phyloP scores from a whole-genome alignment of 2,113 vertebrate species.

The Ia io region DNA sequence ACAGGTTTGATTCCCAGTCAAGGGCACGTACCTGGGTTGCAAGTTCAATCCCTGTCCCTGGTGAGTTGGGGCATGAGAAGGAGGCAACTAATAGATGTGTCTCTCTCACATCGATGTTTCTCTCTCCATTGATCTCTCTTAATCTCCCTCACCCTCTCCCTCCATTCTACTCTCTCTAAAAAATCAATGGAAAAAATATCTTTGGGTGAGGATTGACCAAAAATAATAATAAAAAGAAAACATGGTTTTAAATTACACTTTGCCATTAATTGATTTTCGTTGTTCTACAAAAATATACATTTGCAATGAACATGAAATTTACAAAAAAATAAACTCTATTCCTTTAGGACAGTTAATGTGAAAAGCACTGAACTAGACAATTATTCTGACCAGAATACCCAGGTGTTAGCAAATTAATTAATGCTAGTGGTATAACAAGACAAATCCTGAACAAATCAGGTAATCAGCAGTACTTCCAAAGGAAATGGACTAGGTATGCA shows the following conservation, averaged over 20 bases:
- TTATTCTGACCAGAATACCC: background rate
- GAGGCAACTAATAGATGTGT: background rate
- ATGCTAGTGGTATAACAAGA: background rate
- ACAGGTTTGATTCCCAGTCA: background rate
- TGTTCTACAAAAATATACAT: background rate
- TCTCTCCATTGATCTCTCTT: background rate
- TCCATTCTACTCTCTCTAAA: background rate
- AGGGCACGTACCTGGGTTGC: background rate
- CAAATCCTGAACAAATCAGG: background rate
- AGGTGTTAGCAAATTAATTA: slow-evolving; percentile 38
- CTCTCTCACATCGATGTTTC: background rate
- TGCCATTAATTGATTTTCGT: slow-evolving; percentile 5
- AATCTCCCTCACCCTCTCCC: background rate
- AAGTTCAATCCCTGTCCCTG: background rate
- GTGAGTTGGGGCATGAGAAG: background rate
- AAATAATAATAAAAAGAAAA: background rate
- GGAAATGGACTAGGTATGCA: background rate
- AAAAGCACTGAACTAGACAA: background rate
- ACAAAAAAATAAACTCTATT: background rate
- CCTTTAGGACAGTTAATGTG: background rate
- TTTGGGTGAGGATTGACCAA: too few relatives aligned
- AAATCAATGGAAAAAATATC: background rate
- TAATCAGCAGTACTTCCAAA: background rate
- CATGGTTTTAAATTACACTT: background rate
- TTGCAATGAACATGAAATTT: background rate